Conservation (phyloP, 2,888 invertebrate genomes). For the Alentia gelatinosa region DNA sequence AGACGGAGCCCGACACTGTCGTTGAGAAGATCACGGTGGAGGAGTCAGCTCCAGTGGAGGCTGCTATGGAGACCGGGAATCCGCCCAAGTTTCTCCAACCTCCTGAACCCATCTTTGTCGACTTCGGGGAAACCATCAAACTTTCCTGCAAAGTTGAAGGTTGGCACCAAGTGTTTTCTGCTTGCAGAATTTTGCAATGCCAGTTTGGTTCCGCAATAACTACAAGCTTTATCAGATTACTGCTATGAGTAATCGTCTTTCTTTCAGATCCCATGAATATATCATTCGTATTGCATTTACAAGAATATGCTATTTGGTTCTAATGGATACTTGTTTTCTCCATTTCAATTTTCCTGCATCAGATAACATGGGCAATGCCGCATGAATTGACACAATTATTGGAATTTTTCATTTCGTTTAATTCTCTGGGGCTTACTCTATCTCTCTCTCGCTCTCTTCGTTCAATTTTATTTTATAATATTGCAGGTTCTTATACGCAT, state of each 20-base stretch:
- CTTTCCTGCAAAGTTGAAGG: slow-evolving; percentile 54
- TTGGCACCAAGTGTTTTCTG: not conserved
- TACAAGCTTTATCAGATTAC: not conserved
- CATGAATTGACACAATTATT: no score
- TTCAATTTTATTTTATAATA: no score
- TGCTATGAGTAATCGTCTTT: not conserved
- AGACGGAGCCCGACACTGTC: slow-evolving; percentile 23
- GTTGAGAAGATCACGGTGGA: not conserved
- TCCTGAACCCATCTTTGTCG: slow-evolving; percentile 41
- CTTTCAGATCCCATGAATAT: no score
- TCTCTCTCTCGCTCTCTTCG: no score
- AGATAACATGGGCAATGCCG: no score
- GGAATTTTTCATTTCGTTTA: no score
- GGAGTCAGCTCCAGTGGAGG: not conserved
- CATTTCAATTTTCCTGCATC: no score
- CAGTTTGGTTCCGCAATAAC: not conserved
- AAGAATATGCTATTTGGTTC: no score
- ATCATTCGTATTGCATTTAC: no score
- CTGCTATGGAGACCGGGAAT: not conserved
- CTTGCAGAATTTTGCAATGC: not conserved
- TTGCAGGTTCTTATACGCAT: no score
- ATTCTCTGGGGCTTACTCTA: no score
- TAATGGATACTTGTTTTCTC: no score
- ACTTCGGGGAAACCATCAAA: slow-evolving; percentile 48
- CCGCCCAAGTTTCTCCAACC: slow-evolving; percentile 29